Evolutionary conservation across 64 coral and sea anemone genomes (phyloP).

Genomic region (Acropora tenuis): DNA sequence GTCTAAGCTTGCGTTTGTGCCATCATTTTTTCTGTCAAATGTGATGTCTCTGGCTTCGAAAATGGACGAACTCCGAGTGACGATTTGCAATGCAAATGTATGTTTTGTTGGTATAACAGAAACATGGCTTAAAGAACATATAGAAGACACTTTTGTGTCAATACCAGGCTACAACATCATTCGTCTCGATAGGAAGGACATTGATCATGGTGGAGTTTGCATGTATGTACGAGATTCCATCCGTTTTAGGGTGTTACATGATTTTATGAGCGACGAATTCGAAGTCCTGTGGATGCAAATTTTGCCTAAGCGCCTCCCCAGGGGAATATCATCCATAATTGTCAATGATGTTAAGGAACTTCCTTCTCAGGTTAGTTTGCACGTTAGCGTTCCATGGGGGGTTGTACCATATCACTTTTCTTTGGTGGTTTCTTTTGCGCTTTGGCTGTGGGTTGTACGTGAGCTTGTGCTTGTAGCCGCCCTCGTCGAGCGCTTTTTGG

Average conservation of each 20-base stretch:
- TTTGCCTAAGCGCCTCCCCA: conserved; percentile 34
- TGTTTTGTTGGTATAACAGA: conserved; percentile 63
- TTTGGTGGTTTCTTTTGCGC: too few species aligned
- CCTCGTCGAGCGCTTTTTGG: too few species aligned
- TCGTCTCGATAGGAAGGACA: conserved; percentile 62
- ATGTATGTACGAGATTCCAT: conserved; percentile 40
- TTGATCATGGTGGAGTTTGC: conserved; percentile 70
- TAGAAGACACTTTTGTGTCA: conserved; percentile 52
- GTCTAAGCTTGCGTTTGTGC: not conserved
- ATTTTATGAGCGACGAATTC: conserved; percentile 1
- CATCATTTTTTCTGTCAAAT: not conserved
- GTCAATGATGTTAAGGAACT: too few species aligned
- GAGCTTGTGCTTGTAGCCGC: too few species aligned
- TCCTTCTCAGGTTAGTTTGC: too few species aligned
- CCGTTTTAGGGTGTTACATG: conserved; percentile 14
- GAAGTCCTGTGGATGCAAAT: conserved; percentile 21
- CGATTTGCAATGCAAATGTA: conserved; percentile 14
- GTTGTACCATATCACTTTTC: too few species aligned
- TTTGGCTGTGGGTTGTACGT: too few species aligned
- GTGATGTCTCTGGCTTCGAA: not conserved
- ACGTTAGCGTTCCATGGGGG: too few species aligned
- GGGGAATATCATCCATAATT: conserved; percentile 48
- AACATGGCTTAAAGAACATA: conserved; percentile 72
- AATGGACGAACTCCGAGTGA: not conserved
- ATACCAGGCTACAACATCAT: conserved; percentile 65